Conservation (phyloP, 2,113 vertebrate species). For the Lepidothrix coronata region DNA sequence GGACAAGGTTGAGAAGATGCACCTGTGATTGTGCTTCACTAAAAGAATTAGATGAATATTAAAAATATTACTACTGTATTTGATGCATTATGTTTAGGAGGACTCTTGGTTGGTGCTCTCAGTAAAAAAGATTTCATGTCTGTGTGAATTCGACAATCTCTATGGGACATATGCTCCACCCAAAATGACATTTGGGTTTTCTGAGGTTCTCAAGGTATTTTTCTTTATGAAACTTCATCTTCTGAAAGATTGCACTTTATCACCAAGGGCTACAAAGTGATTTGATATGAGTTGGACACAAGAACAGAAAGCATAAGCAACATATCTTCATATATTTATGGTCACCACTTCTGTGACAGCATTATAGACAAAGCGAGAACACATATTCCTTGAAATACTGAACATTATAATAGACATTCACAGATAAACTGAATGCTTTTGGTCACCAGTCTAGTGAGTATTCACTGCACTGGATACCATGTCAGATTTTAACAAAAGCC, state of each 20-base stretch:
- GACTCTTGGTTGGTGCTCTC: not conserved
- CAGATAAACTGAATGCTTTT: not conserved
- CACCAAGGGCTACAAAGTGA: not conserved
- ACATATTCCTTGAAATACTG: not conserved
- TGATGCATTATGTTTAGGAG: not conserved
- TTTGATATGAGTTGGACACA: not conserved
- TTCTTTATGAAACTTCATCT: not conserved
- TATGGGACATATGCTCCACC: not conserved
- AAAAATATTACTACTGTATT: not conserved
- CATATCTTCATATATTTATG: not conserved
- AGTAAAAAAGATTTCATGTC: not conserved
- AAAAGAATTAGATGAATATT: not conserved
- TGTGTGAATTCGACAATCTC: not conserved
- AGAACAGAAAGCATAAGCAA: not conserved
- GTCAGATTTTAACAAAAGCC: not conserved
- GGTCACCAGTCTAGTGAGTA: not conserved
- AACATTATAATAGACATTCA: not conserved
- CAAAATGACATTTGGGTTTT: not conserved
- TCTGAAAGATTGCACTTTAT: not conserved
- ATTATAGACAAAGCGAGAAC: not conserved
- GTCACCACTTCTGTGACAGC: rapidly evolving
- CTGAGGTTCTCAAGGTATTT: not conserved
- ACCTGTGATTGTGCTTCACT: not conserved
- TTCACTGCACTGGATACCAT: not conserved
- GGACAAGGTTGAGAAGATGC: not conserved